Evolutionary conservation across 2,888 invertebrate genomes (phyloP).

Genomic region (Scrobipalpa costella): DNA sequence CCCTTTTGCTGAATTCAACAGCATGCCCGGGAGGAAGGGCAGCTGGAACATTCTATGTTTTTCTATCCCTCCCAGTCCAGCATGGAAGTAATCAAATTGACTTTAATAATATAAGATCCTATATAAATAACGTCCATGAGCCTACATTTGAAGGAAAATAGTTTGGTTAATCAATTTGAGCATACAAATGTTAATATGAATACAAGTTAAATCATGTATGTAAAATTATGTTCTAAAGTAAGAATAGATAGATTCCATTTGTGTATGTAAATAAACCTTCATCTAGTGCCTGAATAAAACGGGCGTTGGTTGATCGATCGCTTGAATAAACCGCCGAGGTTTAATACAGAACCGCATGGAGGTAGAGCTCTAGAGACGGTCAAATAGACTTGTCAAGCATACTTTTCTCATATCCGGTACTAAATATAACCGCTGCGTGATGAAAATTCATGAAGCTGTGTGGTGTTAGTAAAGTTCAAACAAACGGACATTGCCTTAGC

Average conservation of each 20-base stretch:
- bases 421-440: background rate
- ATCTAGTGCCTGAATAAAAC: constrained; percentile 10
- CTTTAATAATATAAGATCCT: background rate
- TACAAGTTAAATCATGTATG: background rate
- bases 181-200: no score
- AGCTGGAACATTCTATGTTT: no score
- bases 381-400: background rate
- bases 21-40: no score
- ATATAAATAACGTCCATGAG: background rate
- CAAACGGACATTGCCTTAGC: background rate
- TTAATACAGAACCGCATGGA: background rate
- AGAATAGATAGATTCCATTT: background rate
- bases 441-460: background rate
- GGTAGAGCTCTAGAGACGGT: background rate
- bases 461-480: background rate
- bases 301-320: constrained; percentile 8
- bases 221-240: background rate
- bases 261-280: constrained; percentile 21
- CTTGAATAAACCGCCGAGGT: constrained; percentile 23
- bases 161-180: background rate
- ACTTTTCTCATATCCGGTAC: background rate
- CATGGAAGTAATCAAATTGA: no score
- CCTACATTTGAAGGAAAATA: background rate
- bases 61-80: no score
- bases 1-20: no score